Percentiles rank a stretch among this genome's conserved stretches.
These are phyloP conservation scores for Batillaria attramentaria DNA, from an alignment of 1,140 invertebrate species.

Conservation along the genomic window DNA sequence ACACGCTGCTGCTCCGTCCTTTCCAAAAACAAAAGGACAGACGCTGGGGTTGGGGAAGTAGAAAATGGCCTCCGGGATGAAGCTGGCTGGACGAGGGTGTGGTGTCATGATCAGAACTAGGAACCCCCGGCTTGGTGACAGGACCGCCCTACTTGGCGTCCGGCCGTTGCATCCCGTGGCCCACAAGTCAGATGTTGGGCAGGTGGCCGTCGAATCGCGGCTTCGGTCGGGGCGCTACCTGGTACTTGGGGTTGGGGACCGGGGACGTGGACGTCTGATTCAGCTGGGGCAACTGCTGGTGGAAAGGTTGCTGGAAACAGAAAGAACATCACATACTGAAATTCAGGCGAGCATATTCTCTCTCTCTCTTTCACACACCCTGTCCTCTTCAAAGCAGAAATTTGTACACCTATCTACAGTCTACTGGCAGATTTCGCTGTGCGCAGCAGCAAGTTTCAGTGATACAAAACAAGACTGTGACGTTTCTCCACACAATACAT, in stretches of 20 bases:
- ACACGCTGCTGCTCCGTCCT: no score
- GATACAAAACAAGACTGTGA: no score
- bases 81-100: no score
- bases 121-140: no score
- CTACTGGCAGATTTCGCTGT: no score
- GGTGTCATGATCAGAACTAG: no score
- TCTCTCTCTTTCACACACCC: not conserved
- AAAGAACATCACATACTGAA: not conserved
- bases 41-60: no score
- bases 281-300: conserved; percentile 32
- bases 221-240: conserved; percentile 33
- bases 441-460: no score
- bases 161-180: conserved; percentile 69
- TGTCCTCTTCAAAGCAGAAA: not conserved
- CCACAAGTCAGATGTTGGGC: conserved; percentile 70
- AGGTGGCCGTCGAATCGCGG: conserved; percentile 58
- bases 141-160: conserved; percentile 58
- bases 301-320: conserved; percentile 37
- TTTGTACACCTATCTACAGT: not conserved
- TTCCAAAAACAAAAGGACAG: no score
- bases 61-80: conserved; percentile 26
- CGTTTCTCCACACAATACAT: no score
- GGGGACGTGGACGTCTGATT: conserved; percentile 42
- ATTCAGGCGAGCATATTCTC: not conserved
- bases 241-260: conserved; percentile 53